These are phyloP conservation scores for Drosophila vallismaia DNA, from an alignment of 2,888 invertebrate species.

Conservation along the genomic window DNA sequence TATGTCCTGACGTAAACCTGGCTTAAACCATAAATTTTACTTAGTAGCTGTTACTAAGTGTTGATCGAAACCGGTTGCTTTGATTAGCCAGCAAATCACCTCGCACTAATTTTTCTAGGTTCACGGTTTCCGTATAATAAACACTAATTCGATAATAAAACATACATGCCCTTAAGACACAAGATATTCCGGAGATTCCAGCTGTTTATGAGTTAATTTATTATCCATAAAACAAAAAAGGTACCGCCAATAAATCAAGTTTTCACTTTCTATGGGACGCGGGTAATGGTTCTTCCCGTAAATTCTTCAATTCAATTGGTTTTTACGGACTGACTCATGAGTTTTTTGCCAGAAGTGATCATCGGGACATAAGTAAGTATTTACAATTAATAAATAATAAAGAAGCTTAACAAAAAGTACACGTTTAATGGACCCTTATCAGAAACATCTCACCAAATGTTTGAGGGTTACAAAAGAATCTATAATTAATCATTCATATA, in stretches of 20 bases:
- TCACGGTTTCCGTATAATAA: background rate
- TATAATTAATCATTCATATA: background rate
- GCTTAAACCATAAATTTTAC: background rate
- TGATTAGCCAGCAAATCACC: background rate
- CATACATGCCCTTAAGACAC: background rate
- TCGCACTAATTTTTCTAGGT: background rate
- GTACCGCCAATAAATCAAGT: background rate
- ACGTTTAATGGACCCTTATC: background rate
- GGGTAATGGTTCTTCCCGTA: background rate
- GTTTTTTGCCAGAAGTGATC: constrained; percentile 6
- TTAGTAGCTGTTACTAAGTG: background rate
- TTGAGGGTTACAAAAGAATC: background rate
- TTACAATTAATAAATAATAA: constrained; percentile 12
- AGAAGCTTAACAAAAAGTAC: background rate
- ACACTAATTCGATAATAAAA: background rate
- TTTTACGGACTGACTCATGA: constrained; percentile 18
- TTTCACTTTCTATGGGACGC: constrained; percentile 28
- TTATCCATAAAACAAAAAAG: constrained; percentile 1
- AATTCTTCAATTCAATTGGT: constrained; percentile 12
- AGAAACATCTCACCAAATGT: background rate
- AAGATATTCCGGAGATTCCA: background rate
- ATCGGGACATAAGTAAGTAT: constrained; percentile 16
- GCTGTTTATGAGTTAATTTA: background rate
- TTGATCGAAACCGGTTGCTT: background rate
- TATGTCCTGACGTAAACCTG: background rate